Base-by-base conservation (phyloP, 1,140 invertebrate genomes). In the Lordiphosa collinella region DNA sequence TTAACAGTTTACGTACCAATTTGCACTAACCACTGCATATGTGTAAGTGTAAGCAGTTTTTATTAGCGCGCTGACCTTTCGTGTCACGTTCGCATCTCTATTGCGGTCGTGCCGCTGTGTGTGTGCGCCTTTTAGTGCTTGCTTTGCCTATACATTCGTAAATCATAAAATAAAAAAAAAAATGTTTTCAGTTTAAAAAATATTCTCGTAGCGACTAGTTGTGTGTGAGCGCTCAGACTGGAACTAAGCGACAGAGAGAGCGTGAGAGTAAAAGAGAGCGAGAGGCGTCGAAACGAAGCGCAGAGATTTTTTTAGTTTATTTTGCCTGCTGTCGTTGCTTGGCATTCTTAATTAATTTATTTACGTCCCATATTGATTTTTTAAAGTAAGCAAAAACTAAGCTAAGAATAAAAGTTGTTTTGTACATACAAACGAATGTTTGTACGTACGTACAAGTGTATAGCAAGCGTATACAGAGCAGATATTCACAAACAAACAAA, bases 341-440 rank as follows among this genome's bases (percentile, higher is more conserved):
- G 65, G 35, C 64, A 68, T 61, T 69, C 64, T 69, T 69, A 69
- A 69, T 69, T 69, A 69, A 69, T 69, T 69, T 69, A 69, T 69
- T 69, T 69, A 68, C 64, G 64, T 60, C 32, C 32, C 44, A 53
- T 68, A 69, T 69, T 69, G 65, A 69, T 69, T 69, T 68, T 68
- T 69, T 68, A 60, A 69, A 68, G 64, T 69, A 69, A 69, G 48
- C 56, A 54, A 46, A 65, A 34, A 58, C 31, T 61, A 22, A 55
- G 55, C 55, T 60, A 37, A 34, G 16, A 53, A 64, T 54, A 54
- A 25, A 50, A 54, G 40, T 44, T 37, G 25, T 32, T 11, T 34
- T 37, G 18, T 49, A 65, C 32, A 34, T n/a, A 47, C 38, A 64
- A 52, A 35, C 55, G 55, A 40, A 55, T 41, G 22, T 13, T 44